Evolutionary conservation across 2,113 vertebrate genomes (phyloP), one percentile per base, ranked within the genome.

Genomic region (Calidris pygmaea): DNA sequence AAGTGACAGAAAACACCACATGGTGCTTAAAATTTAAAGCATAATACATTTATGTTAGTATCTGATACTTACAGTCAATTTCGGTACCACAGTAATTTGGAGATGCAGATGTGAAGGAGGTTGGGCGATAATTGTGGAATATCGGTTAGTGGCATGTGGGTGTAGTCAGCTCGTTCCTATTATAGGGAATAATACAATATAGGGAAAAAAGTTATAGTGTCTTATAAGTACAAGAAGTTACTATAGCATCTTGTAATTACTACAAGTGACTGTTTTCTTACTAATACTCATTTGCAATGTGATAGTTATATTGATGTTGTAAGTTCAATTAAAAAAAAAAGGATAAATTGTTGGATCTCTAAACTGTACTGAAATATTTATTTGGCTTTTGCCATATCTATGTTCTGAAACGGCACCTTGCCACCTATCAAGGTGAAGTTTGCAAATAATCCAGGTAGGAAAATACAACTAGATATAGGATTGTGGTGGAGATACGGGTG

Each of bases 1-100:
- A 90, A 87, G 55, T 93, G 63, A 95, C 56, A 85, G 73, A 83
- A 78, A 84, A 62, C 58, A 92, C 39, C 68, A 77, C 58, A 71
- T 88, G 81, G 35, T 77, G 27, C 65, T 74, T 94, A 90, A 90
- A 86, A 93, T 84, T 66, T 93, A 83, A 95, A 90, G 21, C 75
- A 45, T 94, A 89, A 85, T 71, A 32, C 11, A 29, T 90, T 88
- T 21, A 58, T 82, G 94, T 94, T 77, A 82, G 15, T 62, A 21
- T 91, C 41, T 77, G 53, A 93, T 75, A 59, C 45, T 84, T 82
- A 34, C 9, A 89, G 75, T 94, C 47, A 72, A 1, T 89, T 93
- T 67, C 79, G 39, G 87, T 87, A 85, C 53, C 50, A 34, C 60
- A 41, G 17, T 93, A 68, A 92, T 78, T 81, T 84, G n/a, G 50